Evolutionary conservation across 1,140 invertebrate species (phyloP).

Genomic region (Sweltsa coloradensis): DNA sequence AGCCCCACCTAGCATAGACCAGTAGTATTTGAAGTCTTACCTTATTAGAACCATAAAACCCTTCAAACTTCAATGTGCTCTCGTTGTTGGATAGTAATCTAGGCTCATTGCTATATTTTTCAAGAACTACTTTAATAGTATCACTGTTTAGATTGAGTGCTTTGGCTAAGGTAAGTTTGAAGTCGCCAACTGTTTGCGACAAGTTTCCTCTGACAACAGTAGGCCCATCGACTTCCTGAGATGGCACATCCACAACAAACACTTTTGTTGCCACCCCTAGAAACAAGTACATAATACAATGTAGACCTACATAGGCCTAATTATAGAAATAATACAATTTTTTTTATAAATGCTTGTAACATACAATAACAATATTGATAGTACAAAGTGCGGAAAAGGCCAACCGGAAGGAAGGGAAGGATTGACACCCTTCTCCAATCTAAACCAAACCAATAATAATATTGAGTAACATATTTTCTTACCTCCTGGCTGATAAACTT

Average conservation of each 20-base stretch:
- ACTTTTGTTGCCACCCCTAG: constrained; percentile 46
- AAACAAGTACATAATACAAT: constrained; percentile 15
- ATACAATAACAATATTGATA: too few species aligned
- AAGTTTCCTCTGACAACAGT: constrained; percentile 43
- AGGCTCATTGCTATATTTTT: constrained; percentile 35
- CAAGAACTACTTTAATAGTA: constrained; percentile 37
- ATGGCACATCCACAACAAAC: constrained; percentile 45
- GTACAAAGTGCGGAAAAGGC: too few species aligned
- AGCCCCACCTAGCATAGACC: background rate
- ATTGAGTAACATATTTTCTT: constrained; percentile 16
- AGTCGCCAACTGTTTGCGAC: constrained; percentile 41
- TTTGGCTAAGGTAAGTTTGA: constrained; percentile 42
- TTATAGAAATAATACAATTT: too few species aligned
- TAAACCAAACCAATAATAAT: constrained; percentile 9
- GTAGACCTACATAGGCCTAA: too few species aligned
- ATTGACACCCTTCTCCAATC: too few species aligned
- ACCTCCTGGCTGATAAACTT: constrained; percentile 50
- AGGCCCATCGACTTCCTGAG: constrained; percentile 47
- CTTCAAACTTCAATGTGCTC: constrained; percentile 34
- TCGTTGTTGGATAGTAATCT: constrained; percentile 34
- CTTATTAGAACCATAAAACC: constrained; percentile 39
- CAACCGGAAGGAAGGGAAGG: too few species aligned
- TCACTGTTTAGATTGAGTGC: constrained; percentile 32
- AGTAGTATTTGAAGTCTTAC: constrained; percentile 23
- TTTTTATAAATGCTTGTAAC: too few species aligned